Base-by-base conservation (phyloP, 1,140 invertebrate species). In the Drosophila ironensis region DNA sequence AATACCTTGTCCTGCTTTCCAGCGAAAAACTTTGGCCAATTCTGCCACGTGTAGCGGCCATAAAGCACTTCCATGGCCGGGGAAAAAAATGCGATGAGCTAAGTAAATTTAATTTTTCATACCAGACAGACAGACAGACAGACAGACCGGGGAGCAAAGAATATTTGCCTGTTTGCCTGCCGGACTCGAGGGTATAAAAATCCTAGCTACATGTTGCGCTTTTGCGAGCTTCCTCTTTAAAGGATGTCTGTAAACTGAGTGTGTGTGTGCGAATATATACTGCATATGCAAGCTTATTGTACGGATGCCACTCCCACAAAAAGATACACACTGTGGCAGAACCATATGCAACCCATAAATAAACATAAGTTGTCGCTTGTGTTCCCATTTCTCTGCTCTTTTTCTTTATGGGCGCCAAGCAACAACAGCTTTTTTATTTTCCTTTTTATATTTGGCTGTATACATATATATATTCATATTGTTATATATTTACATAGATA, bases 321-420 rank as follows among this genome's bases (percentile, higher is more conserved):
- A 47, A 47, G 24, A 47, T 16, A 48, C 11, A 41, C 12, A 35
- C 16, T 42, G 25, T 60, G 22, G 4, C 44, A 51, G 52, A 51
- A 47, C n/a, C 73, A 76, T 76, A 76, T 76, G 72, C 57, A 51
- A 42, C 19, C 67, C 73, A 77, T 77, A 77, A 77, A 77, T 77
- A 77, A 77, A 77, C 73, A 77, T 77, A 77, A 77, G 73, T 72
- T 77, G 73, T 72, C 73, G 73, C 73, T 48, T 67, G 28, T 56
- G 46, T 35, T 54, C 64, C 64, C 50, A 54, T 75, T 70, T 63
- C 38, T 11, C 24, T 54, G 41, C 50, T 44, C 70, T 74, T 56
- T 60, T 61, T 53, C 44, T 52, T 56, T 70, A 57, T 48, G 37
- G 48, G 22, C 50, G 45, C 63, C 51, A 41, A 69, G 56, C 64